Evolutionary conservation across 2,888 invertebrate species (phyloP), one percentile per base, ranked within the genome.

Genomic region (Seladonia tumulorum): DNA sequence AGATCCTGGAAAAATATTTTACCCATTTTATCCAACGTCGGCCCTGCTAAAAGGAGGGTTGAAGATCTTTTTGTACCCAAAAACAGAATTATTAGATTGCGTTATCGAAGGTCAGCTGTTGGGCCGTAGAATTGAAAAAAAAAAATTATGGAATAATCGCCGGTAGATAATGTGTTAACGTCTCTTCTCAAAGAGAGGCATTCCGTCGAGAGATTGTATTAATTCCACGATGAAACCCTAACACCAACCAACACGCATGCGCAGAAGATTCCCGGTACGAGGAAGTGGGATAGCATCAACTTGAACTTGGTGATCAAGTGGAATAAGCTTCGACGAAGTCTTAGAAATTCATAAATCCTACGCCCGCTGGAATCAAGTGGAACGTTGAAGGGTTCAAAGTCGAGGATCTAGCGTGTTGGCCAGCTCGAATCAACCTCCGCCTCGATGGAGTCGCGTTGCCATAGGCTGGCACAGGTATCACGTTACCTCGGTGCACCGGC

Each of bases 401-500:
- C 77, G 84, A 83, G 60, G 57, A 72, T 66, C 76, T 76, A 47
- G 83, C 83, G 74, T 75, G 82, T 81, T 81, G 74, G 22, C 42
- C 42, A 63, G 60, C 75, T 76, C 66, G 77, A 86, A 78, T 81
- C 76, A 83, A 73, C 47, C 82, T 82, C 77, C 45, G 63, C 22
- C 82, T 71, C 73, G 74, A 57, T 68, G 76, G 80, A 80, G 70
- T 89, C 80, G 74, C 84, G 72, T 85, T 76, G 80, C 81, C 86
- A 66, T 86, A 76, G 57, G 71, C 81, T 70, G 73, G 72, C 74
- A 76, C 77, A 81, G 80, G 85, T 91, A 89, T 90, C 86, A 85
- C 78, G 82, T 91, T 88, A 86, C 81, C 84, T 86, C 87, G 83
- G 87, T 91, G 86, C 90, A 90, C 85, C 87, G 81, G 87, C 80